Base-by-base conservation (phyloP, 2,888 invertebrate species). In the Meandrusa payeni region DNA sequence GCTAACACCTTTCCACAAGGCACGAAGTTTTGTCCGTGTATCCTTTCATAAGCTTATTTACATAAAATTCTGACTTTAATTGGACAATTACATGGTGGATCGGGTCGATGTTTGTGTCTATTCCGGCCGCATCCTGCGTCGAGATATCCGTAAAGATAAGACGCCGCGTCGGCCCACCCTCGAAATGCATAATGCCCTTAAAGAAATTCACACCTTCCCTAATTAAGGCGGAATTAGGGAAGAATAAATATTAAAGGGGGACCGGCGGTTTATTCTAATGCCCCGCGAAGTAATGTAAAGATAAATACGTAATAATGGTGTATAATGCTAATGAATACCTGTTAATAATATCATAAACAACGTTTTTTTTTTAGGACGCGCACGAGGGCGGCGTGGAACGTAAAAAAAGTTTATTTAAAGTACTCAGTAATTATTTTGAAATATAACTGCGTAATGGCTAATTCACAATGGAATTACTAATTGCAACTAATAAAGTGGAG, bases 151-250 rank as follows among this genome's bases (percentile, higher is more conserved):
- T 61, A 52, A 42, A 62, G 81, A 83, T 81, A 79, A 76, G 52
- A 47, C 37, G 43, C 63, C 48, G 61, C 69, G 66, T 67, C 68
- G 70, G 80, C 71, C 80, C 80, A 79, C 82, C 80, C 82, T 76
- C 66, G 56, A 70, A 71, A 73, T 54, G 66, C 65, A 71, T 69
- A 68, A 73, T 73, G 59, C 66, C 69, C 62, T 64, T 71, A 62
- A 74, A 70, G 71, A 82, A 77, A 83, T 85, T 86, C 83, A 86
- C 85, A 86, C 86, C 85, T 85, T 76, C 66, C 69, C 71, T 81
- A 83, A 85, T 85, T 82, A 79, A 78, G 69, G 66, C 67, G 55
- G 67, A 73, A 82, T 81, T 80, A 79, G 72, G 68, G 66, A 69
- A 72, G 72, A 73, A 80, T 81, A 76, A 76, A 78, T 76, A 79